Evolutionary conservation across 2,888 invertebrate species (phyloP), one percentile per base, ranked within the genome.

Genomic region (Phania funesta): DNA sequence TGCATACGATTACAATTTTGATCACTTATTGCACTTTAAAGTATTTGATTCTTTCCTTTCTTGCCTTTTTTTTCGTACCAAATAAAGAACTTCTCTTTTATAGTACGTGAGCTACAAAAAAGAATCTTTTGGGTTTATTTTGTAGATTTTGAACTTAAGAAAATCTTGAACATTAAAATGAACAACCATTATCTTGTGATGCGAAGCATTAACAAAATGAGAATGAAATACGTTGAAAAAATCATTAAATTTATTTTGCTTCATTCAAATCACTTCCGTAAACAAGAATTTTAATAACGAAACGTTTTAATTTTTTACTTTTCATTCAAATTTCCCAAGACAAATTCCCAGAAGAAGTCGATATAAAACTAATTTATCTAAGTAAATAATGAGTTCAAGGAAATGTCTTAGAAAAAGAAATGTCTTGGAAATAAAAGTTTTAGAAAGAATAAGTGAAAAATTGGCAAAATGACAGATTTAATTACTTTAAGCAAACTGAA

Each of bases 201-300:
- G 56, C 56, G 58, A 71, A 71, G 58, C 78, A 65, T 78, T 78
- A 71, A 71, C 56, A 64, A 65, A 71, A 58, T 65, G 18, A 26
- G 54, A 58, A 32, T 13, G 35, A 62, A 48, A 20, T 48, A 44
- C 2, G 2, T 22, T 50, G 18, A 67, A 41, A 58, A 82, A 78
- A 75, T 65, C 78, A 60, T 78, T 82, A 78, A 78, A 70, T 74
- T 70, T 75, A 65, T 70, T 74, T 82, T 46, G 78, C 58, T 70
- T 78, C 70, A 82, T 78, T 78, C 75, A 74, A 82, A 78, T 74
- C 74, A 82, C 78, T 82, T 82, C 82, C 78, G 70, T 65, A 78
- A 70, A 78, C 74, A 82, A 78, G 58, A 60, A 74, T 70, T 82
- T 78, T 60, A 48, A 68, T 60, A 60, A 35, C 7, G 50, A 29